A percentile compares a stretch with the other conserved stretches of the same genome.
Conservation (phyloP, 2,888 invertebrate species). For the Invenusta paracnida region DNA sequence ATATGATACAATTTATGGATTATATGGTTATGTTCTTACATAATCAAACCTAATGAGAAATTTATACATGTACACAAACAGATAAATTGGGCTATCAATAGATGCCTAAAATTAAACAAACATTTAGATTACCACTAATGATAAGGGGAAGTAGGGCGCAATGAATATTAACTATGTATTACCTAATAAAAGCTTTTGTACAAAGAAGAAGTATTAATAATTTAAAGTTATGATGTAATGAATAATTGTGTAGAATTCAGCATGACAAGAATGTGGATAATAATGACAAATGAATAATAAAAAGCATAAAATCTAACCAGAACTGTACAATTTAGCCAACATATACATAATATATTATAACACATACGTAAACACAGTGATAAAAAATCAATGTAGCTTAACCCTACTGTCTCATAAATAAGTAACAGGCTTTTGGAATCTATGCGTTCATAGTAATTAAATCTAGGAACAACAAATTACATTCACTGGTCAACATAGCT, state of each 20-base stretch:
- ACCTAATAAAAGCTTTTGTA: neutral
- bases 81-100: too few species aligned
- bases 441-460: conserved; percentile 12
- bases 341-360: neutral
- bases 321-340: neutral
- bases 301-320: conserved; percentile 3
- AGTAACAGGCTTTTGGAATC: neutral
- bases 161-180: neutral
- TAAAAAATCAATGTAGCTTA: too few species aligned
- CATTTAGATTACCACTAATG: neutral
- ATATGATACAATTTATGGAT: conserved; percentile 8
- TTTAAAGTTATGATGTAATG: neutral
- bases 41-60: neutral
- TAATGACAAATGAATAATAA: conserved; percentile 2
- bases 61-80: neutral
- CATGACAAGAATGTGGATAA: neutral
- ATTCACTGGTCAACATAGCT: conserved; percentile 3
- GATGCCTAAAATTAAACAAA: neutral
- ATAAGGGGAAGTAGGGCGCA: neutral
- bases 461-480: neutral
- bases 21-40: neutral
- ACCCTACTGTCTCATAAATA: too few species aligned
- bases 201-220: neutral
- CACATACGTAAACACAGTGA: too few species aligned
- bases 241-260: neutral